Evolutionary conservation across 2,797 vertebrate species (phyloP), one percentile per base, ranked within the genome.

Genomic region (Periophthalmus magnuspinnatus): DNA sequence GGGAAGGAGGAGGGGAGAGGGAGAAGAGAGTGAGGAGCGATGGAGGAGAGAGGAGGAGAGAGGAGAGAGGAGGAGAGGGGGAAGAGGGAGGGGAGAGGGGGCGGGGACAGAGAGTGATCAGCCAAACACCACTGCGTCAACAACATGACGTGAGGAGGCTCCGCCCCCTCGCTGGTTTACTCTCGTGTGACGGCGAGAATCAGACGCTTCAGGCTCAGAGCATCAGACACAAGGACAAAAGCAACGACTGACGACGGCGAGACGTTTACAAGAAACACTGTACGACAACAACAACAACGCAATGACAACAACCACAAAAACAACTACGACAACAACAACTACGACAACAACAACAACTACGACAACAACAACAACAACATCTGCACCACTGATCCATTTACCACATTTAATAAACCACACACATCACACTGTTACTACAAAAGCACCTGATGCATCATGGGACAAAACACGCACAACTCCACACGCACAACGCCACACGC

Each of bases 51-150:
- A 78, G 48, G 48, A 50, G 48, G 48, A 50, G 48, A 50, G 4
- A 48, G 83, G 78, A 76, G 76, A 75, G 84, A 76, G 74, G 28
- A 78, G 90, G 81, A 91, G 88, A 92, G 93, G 94, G 92, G 78
- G 90, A 82, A 91, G 88, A 78, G 84, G 74, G 84, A 84, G 81
- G 78, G 55, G 55, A 57, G 55, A 57, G 84, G 76, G 74, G 86
- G 82, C 82, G 78, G 84, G 83, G 80, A 84, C 80, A 61, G 74
- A 85, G 87, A 77, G 88, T 79, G 84, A 74, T 84, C 75, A 83
- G 80, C 92, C 91, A 92, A 86, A 92, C 87, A 89, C 83, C 84
- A 75, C 81, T 62, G 82, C 68, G 82, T 91, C 81, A 88, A 91
- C 88, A 84, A 32, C 4, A 81, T 93, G 88, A 93, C 86, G 88